Conservation (phyloP, 2,888 invertebrate genomes). For the Carabus problematicus region DNA sequence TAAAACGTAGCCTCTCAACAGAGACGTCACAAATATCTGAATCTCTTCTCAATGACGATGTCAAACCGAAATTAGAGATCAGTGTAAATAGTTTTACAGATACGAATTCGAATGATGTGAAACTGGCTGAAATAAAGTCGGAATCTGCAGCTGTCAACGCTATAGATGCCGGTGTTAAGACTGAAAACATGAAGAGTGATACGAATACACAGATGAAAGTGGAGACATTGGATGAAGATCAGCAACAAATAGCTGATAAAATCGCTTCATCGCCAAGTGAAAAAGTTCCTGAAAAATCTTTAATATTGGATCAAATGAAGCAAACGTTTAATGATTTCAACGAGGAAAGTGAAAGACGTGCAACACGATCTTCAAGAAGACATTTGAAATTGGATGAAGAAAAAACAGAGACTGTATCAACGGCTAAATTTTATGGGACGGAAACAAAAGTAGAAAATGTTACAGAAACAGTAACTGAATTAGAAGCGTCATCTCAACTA, state of each 20-base stretch:
- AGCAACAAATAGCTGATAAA: conserved; percentile 17
- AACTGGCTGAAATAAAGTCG: conserved; percentile 23
- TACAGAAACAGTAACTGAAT: conserved; percentile 6
- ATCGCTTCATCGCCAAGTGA: conserved; percentile 48
- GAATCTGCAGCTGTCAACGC: conserved; percentile 24
- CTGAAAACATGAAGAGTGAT: conserved; percentile 41
- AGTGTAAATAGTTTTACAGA: conserved; percentile 44
- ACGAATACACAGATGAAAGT: conserved; percentile 29
- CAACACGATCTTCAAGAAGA: conserved; percentile 48
- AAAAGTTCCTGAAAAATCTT: conserved; percentile 65
- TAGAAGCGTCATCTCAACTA: conserved; percentile 24
- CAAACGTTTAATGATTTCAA: conserved; percentile 61
- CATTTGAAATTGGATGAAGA: conserved; percentile 41
- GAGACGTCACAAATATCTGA: conserved; percentile 48
- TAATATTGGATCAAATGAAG: conserved; percentile 66
- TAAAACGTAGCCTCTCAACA: conserved; percentile 44
- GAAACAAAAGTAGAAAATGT: conserved; percentile 16
- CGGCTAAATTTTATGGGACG: conserved; percentile 42
- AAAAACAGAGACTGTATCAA: conserved; percentile 23
- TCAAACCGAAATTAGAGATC: conserved; percentile 45
- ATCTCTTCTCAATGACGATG: conserved; percentile 55
- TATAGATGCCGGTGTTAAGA: conserved; percentile 10
- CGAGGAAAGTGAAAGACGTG: conserved; percentile 46
- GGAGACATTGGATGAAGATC: conserved; percentile 47
- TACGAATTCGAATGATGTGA: conserved; percentile 37